These are phyloP conservation scores for Taenioides sp. DNA, from an alignment of 2,797 vertebrate species.

Conservation along the genomic window DNA sequence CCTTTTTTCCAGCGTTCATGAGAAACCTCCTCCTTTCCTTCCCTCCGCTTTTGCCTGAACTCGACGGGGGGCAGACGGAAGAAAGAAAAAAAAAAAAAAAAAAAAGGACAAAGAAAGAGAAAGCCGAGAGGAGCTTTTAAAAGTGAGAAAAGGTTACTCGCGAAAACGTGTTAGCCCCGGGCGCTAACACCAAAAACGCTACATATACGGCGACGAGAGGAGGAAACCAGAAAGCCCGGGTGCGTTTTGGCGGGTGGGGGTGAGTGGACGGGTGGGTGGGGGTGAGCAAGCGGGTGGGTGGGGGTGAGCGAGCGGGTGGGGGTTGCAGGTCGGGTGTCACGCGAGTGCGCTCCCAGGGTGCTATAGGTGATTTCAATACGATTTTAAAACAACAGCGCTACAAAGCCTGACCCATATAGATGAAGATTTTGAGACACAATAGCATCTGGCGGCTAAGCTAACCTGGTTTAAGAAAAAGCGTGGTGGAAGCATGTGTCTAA, in stretches of 20 bases:
- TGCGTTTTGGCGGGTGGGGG: neutral
- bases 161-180: conserved; percentile 28
- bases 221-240: conserved; percentile 23
- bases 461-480: conserved; percentile 42
- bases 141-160: conserved; percentile 37
- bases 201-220: conserved; percentile 1
- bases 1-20: neutral
- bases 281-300: no score
- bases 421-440: conserved; percentile 33
- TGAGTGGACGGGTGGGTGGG: neutral
- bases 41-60: conserved; percentile 14
- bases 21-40: neutral
- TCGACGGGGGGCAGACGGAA: conserved; percentile 9
- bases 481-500: conserved; percentile 55
- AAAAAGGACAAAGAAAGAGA: conserved; percentile 19
- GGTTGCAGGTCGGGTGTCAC: conserved; percentile 25
- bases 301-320: neutral
- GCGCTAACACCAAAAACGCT: neutral
- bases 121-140: conserved; percentile 39
- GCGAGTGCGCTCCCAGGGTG: conserved; percentile 27
- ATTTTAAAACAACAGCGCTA: conserved; percentile 21
- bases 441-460: conserved; percentile 18
- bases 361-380: conserved; percentile 28
- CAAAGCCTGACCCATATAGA: conserved; percentile 58
- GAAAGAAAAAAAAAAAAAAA: neutral